A percentile compares a stretch with the other conserved stretches of the same genome.
Evolutionary conservation across 2,888 invertebrate species (phyloP).

Genomic region (Drosophila nr. medialis): DNA sequence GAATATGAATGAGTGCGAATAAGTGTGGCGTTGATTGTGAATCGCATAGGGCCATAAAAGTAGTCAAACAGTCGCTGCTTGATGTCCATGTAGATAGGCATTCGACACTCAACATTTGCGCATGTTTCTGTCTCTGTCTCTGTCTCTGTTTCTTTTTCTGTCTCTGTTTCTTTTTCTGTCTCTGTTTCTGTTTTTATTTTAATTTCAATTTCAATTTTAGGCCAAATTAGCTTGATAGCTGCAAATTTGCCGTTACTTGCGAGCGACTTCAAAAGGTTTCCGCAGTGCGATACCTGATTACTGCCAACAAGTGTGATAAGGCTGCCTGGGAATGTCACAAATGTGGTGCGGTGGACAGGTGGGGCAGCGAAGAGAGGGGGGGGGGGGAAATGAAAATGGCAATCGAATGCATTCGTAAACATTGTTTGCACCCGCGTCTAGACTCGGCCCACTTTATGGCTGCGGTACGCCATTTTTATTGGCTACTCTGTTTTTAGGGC

Average conservation of each 20-base stretch:
- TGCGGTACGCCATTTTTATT: not conserved
- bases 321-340: not conserved
- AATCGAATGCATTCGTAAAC: not conserved
- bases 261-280: slow-evolving; percentile 45
- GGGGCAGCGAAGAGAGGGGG: not conserved
- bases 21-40: not conserved
- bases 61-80: not conserved
- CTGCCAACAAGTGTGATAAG: slow-evolving; percentile 36
- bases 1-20: slow-evolving; percentile 1
- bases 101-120: slow-evolving; percentile 25
- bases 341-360: not conserved
- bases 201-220: slow-evolving; percentile 3
- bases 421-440: not conserved
- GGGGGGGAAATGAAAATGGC: too few species aligned
- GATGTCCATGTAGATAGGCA: slow-evolving; percentile 9
- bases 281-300: slow-evolving; percentile 9
- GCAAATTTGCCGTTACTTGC: slow-evolving; percentile 3
- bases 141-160: not conserved
- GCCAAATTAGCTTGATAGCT: slow-evolving; percentile 14
- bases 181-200: slow-evolving; percentile 3
- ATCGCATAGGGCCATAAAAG: not conserved
- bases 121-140: slow-evolving; percentile 8
- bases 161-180: not conserved
- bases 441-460: not conserved
- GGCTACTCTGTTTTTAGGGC: not conserved